Percentiles rank a stretch among this genome's conserved stretches.
These are phyloP conservation scores for Meloidogyne floridensis DNA, from an alignment of 1,140 invertebrate genomes.

Conservation along the genomic window DNA sequence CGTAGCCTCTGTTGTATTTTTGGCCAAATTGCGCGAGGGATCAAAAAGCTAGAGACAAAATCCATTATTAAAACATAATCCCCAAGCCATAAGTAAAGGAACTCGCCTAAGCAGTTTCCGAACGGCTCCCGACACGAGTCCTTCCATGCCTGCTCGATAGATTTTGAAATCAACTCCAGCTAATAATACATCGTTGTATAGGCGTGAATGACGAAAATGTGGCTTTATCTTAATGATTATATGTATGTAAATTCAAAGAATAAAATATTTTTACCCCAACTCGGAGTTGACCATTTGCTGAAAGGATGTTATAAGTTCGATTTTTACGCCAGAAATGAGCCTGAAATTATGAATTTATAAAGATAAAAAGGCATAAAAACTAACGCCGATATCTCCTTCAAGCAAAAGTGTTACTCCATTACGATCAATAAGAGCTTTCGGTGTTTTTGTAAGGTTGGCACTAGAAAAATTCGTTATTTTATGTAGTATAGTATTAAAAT, in stretches of 20 bases:
- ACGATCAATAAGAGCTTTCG: conserved; percentile 37
- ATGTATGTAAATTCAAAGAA: neutral
- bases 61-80: too few relatives aligned
- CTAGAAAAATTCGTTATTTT: neutral
- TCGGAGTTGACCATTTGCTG: conserved; percentile 50
- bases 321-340: conserved; percentile 44
- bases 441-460: conserved; percentile 55
- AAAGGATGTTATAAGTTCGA: conserved; percentile 45
- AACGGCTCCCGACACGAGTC: conserved; percentile 46
- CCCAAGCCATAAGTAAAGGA: too few relatives aligned
- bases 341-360: neutral
- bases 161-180: conserved; percentile 57
- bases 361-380: neutral
- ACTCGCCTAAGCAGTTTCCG: conserved; percentile 34
- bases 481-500: neutral
- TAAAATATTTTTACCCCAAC: conserved; percentile 36
- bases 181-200: conserved; percentile 52
- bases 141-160: conserved; percentile 47
- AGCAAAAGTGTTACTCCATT: conserved; percentile 47
- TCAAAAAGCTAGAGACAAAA: conserved; percentile 35
- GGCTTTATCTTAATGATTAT: conserved; percentile 49
- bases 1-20: conserved; percentile 56
- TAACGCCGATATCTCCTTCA: conserved; percentile 48
- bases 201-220: conserved; percentile 47
- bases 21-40: conserved; percentile 55